Conservation (phyloP, 2,797 vertebrate species). For the Characodon lateralis region DNA sequence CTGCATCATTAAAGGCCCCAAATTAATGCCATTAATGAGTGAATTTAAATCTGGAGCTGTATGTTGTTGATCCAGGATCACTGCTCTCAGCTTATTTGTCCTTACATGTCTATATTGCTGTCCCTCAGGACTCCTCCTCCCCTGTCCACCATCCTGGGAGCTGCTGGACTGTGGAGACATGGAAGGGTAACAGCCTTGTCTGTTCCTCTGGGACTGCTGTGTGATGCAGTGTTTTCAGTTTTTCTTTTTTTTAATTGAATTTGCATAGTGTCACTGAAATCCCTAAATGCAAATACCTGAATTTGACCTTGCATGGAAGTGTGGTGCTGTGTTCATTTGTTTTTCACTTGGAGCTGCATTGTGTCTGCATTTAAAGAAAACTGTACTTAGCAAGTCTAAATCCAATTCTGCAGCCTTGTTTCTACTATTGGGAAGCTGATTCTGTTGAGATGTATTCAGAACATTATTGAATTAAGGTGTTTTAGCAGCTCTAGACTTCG, state of each 20-base stretch:
- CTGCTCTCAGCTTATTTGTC: not conserved
- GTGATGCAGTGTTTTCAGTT: conserved; percentile 23
- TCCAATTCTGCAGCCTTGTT: not conserved
- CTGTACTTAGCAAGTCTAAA: not conserved
- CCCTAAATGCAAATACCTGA: not conserved
- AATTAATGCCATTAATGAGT: not conserved
- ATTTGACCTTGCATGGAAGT: conserved; percentile 30
- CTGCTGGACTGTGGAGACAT: conserved; percentile 25
- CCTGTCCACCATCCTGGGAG: conserved; percentile 15
- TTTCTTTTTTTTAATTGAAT: not conserved
- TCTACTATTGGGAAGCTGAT: not conserved
- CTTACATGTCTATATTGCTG: conserved; percentile 4
- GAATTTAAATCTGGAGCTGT: not conserved
- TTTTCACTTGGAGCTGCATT: not conserved
- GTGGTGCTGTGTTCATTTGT: conserved; percentile 3
- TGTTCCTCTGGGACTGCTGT: conserved; percentile 20
- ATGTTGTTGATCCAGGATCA: not conserved
- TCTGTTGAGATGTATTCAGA: not conserved
- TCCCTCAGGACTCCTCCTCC: conserved; percentile 26
- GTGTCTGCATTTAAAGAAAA: not conserved
- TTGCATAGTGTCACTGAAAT: not conserved
- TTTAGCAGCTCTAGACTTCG: not conserved
- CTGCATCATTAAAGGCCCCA: not conserved
- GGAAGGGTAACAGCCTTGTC: conserved; percentile 46
- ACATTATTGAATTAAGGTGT: not conserved